These are phyloP conservation scores for Blastomussa wellsi DNA, from an alignment of 92 coral and sea anemone species.

Conservation along the genomic window DNA sequence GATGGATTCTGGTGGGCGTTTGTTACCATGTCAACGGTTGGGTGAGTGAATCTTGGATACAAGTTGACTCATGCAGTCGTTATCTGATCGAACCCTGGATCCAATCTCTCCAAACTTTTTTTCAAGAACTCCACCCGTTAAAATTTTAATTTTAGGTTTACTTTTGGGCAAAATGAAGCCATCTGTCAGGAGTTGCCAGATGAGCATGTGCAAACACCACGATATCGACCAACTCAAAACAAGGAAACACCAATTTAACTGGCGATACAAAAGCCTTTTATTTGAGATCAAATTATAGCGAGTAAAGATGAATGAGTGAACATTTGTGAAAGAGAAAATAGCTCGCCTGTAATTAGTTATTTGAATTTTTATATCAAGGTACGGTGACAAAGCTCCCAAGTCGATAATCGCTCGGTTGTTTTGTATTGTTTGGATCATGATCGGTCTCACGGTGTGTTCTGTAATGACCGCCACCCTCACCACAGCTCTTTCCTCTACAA, in stretches of 20 bases:
- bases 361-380: neutral
- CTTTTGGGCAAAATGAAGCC: too few species aligned
- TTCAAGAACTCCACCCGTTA: too few species aligned
- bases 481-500: constrained; percentile 8
- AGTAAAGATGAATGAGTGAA: neutral
- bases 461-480: constrained; percentile 29
- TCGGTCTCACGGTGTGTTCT: constrained; percentile 19
- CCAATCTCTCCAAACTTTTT: too few species aligned
- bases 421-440: constrained; percentile 21
- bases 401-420: constrained; percentile 19
- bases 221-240: neutral
- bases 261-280: neutral
- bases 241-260: neutral
- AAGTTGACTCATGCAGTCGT: neutral
- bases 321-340: too few species aligned
- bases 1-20: constrained; percentile 98
- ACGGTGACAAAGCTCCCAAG: constrained; percentile 26
- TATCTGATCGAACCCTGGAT: neutral
- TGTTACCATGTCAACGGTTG: constrained; percentile 96
- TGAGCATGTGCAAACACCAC: neutral
- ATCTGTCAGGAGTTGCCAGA: too few species aligned
- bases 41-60: constrained; percentile 37
- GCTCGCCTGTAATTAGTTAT: neutral
- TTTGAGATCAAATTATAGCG: neutral
- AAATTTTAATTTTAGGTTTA: too few species aligned